phyloP scores from a whole-genome alignment of 2,113 vertebrate genomes.

The Psilopsiagon aymara region DNA sequence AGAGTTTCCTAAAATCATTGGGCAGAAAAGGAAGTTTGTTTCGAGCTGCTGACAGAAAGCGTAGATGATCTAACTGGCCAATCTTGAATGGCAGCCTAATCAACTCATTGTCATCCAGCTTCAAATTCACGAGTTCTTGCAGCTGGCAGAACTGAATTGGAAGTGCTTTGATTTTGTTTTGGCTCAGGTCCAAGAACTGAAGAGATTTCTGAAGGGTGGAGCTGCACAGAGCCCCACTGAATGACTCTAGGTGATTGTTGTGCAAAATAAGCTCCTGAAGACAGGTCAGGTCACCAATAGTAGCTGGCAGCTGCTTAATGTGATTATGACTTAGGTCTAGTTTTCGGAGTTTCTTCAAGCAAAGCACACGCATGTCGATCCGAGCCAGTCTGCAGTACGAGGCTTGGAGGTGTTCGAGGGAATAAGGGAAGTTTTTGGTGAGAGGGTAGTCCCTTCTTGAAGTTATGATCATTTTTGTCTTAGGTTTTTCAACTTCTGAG shows the following conservation, averaged over 20 bases:
- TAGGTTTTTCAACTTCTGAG: constrained; percentile 93
- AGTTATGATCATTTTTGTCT: constrained; percentile 89
- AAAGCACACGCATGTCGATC: constrained; percentile 89
- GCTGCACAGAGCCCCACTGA: constrained; percentile 85
- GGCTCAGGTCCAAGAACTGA: constrained; percentile 89
- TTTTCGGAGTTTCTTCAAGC: constrained; percentile 85
- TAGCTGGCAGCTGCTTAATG: constrained; percentile 89
- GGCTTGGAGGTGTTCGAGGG: constrained; percentile 91
- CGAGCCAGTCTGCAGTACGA: constrained; percentile 91
- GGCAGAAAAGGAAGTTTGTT: constrained; percentile 90
- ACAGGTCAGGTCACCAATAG: constrained; percentile 86
- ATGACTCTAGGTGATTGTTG: constrained; percentile 90
- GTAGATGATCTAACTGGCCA: constrained; percentile 82
- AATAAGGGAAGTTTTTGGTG: constrained; percentile 89
- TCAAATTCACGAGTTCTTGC: constrained; percentile 80
- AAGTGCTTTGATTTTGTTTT: constrained; percentile 86
- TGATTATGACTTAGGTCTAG: constrained; percentile 96
- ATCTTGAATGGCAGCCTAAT: constrained; percentile 84
- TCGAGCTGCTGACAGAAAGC: constrained; percentile 87
- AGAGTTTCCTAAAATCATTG: constrained; percentile 85
- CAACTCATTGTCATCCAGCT: constrained; percentile 89
- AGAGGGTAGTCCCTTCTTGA: constrained; percentile 94
- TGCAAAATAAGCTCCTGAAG: constrained; percentile 90
- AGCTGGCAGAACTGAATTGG: constrained; percentile 90
- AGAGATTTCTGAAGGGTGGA: constrained; percentile 88